These are phyloP conservation scores for Ylistrum balloti DNA, from an alignment of 1,140 invertebrate species.

Conservation along the genomic window DNA sequence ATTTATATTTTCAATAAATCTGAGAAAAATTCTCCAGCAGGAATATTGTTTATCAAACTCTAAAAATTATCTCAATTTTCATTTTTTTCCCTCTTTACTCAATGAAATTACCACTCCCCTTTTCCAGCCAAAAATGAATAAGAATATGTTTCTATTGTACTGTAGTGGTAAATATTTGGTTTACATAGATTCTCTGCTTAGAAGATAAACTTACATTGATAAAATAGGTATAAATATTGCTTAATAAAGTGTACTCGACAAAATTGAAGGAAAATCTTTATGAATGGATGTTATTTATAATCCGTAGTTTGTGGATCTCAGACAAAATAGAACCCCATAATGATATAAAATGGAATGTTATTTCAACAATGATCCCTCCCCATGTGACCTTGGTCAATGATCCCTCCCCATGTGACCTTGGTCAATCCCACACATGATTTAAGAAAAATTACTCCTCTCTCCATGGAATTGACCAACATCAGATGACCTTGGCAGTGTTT, in stretches of 20 bases:
- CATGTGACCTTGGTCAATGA: neutral
- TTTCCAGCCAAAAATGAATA: neutral
- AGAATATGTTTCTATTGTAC: no score
- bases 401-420: neutral
- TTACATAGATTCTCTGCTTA: no score
- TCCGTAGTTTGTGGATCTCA: neutral
- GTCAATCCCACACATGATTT: no score
- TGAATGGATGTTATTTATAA: neutral
- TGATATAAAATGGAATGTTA: slow-evolving; percentile 19
- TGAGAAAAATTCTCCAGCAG: neutral
- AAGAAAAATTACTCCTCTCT: neutral
- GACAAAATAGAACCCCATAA: neutral
- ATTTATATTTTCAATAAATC: neutral
- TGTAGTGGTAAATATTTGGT: no score
- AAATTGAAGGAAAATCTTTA: no score
- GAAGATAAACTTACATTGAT: no score
- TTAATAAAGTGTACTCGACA: no score
- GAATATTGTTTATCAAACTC: neutral
- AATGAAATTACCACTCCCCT: no score
- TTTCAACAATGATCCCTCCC: neutral
- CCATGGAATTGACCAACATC: neutral
- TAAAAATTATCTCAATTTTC: no score
- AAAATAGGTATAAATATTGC: no score
- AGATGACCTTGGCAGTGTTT: neutral
- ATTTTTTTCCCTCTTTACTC: no score